Base-by-base conservation (phyloP, 2,113 vertebrate species). In the Gorilla gorilla region DNA sequence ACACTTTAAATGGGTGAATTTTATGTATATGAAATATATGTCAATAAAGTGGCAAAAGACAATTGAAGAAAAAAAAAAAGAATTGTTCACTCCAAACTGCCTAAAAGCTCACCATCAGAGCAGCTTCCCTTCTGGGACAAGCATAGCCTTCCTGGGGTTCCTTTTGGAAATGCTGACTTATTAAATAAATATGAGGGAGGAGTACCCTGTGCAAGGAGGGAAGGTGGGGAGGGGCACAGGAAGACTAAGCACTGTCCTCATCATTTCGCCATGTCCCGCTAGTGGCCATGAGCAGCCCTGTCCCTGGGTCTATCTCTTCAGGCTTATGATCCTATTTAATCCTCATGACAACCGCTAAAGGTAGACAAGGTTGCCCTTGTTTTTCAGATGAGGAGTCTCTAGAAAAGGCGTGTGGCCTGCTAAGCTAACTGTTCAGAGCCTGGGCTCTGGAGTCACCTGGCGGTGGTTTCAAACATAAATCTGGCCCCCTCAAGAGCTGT, bases 161-260 rank as follows among this genome's bases (percentile, higher is more conserved):
- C 76, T 59, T 68, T 18, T 45, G 55, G 89, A 72, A 52, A 68
- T 43, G 43, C 20, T 38, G 50, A 92, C 20, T 92, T 76, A 8
- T 40, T 43, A 35, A 50, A 40, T 38, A 38, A 50, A n/a, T 45
- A 14, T 11, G 59, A 76, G 59, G 40, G 40, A 45, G 27, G 78
- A 78, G 38, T 23, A 6, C 27, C 45, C 32, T 18, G 0, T 10
- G 6, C 2, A 38, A 52, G 18, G 5, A 25, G 48, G 25, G 8
- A 12, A 12, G 11, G 11, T 4, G 13, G 14, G n/a, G 11, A 3
- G 61, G 40, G 22, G n/a, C 7, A 0, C 14, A 12, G 12, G 14
- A 40, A 52, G 4, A 45, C 32, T 8, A 22, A 27, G 0, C 52
- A 0, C 32, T 22, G 16, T 40, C 8, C n/a, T 57, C n/a, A 20